These are phyloP conservation scores for Drosophila nigromelanica DNA, from an alignment of 1,140 invertebrate genomes.

Conservation along the genomic window DNA sequence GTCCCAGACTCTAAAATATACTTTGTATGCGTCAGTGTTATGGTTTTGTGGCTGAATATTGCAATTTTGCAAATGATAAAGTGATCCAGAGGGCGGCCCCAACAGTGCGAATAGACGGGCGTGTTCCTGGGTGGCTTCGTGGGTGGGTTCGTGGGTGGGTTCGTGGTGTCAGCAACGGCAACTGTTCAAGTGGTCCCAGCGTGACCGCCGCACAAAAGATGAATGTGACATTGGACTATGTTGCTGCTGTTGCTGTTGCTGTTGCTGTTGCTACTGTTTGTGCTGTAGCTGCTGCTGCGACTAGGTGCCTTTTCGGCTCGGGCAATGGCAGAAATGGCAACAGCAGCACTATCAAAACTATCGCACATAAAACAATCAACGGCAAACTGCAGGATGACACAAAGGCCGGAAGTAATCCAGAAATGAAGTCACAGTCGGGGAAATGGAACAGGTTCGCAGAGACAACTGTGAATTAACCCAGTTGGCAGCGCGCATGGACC, in stretches of 20 bases:
- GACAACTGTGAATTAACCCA: neutral
- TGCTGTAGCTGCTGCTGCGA: constrained; percentile 42
- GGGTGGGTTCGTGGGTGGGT: constrained; percentile 38
- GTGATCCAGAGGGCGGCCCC: constrained; percentile 49
- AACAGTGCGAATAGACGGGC: neutral
- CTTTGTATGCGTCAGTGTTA: constrained; percentile 74
- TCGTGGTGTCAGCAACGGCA: constrained; percentile 56
- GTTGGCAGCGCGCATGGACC: too few relatives aligned
- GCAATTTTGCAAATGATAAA: constrained; percentile 81
- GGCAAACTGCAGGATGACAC: constrained; percentile 70
- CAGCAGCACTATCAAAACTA: constrained; percentile 23
- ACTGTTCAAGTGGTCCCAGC: constrained; percentile 74
- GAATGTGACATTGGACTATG: constrained; percentile 69
- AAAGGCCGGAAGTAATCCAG: constrained; percentile 64
- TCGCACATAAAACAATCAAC: constrained; percentile 77
- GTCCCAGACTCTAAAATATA: constrained; percentile 61
- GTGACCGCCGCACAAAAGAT: constrained; percentile 69
- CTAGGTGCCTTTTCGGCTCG: constrained; percentile 33
- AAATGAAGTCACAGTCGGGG: constrained; percentile 65
- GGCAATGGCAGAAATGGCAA: constrained; percentile 8
- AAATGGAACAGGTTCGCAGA: constrained; percentile 38
- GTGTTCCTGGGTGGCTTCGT: constrained; percentile 5
- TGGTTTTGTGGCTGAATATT: constrained; percentile 80
- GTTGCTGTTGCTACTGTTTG: constrained; percentile 40
- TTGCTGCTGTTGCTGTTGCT: constrained; percentile 52